phyloP scores from a whole-genome alignment of 2,113 vertebrate species.

The Clupea harengus region DNA sequence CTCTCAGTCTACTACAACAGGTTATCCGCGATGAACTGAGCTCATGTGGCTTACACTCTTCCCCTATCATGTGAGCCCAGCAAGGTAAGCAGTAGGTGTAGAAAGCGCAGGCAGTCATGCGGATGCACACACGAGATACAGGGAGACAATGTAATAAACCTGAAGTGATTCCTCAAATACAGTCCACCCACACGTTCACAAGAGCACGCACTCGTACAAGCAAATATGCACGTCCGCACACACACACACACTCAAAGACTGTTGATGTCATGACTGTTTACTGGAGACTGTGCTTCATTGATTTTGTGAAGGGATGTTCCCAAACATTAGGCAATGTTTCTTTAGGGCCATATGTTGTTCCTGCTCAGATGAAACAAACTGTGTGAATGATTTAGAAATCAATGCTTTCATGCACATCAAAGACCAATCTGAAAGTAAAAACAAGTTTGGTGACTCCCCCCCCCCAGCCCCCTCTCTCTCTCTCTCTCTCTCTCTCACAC shows the following conservation, averaged over 20 bases:
- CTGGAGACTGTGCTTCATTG: background rate
- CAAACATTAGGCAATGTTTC: background rate
- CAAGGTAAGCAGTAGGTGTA: background rate
- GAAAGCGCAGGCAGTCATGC: background rate
- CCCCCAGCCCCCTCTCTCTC: background rate
- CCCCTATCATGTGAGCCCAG: constrained; percentile 43
- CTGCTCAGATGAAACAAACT: background rate
- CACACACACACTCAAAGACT: background rate
- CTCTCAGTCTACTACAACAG: background rate
- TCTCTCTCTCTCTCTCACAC: background rate
- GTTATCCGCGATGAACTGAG: background rate
- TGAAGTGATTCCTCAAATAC: background rate
- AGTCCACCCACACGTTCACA: background rate
- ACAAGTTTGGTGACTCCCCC: background rate
- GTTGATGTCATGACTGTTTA: background rate
- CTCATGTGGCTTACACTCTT: constrained; percentile 34
- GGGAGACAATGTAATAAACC: background rate
- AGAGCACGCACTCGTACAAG: background rate
- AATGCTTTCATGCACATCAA: background rate
- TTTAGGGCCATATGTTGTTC: background rate
- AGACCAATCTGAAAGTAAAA: background rate
- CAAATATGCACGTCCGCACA: background rate
- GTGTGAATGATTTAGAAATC: background rate
- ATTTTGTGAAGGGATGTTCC: constrained; percentile 7
- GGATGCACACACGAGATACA: background rate